phyloP scores from a whole-genome alignment of 2,113 vertebrate species.

The Nymphicus hollandicus region DNA sequence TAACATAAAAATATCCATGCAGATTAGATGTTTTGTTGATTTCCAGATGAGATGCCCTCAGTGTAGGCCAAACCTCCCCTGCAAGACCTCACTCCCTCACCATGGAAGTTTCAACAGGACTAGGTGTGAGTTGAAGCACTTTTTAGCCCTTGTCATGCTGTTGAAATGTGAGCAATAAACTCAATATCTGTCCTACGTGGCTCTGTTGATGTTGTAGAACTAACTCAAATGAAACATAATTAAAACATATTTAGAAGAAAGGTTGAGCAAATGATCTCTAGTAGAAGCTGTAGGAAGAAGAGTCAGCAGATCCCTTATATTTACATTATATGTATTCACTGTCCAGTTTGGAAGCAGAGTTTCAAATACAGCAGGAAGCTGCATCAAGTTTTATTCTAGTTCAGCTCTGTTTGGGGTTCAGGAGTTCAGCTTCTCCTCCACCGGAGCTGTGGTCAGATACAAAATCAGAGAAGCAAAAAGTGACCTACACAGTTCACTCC shows the following conservation, averaged over 20 bases:
- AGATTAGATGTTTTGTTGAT: background rate
- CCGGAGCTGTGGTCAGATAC: background rate
- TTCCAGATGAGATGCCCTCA: background rate
- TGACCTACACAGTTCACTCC: background rate
- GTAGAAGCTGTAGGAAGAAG: background rate
- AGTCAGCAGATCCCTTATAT: background rate
- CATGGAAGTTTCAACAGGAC: background rate
- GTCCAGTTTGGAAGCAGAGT: background rate
- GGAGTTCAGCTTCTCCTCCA: background rate
- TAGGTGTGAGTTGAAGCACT: background rate
- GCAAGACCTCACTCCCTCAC: background rate
- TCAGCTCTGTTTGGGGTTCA: background rate
- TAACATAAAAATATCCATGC: background rate
- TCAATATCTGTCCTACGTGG: background rate
- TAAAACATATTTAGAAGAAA: background rate
- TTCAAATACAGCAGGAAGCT: background rate
- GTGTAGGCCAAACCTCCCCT: background rate
- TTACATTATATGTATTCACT: background rate
- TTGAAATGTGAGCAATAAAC: background rate
- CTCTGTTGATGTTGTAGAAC: background rate
- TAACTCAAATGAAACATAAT: background rate
- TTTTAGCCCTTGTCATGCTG: background rate
- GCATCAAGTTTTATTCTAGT: background rate
- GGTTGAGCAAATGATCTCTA: background rate
- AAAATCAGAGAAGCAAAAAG: background rate